Evolutionary conservation across 2,797 vertebrate genomes (phyloP), one percentile per base, ranked within the genome.

Genomic region (Anguilla obscura): DNA sequence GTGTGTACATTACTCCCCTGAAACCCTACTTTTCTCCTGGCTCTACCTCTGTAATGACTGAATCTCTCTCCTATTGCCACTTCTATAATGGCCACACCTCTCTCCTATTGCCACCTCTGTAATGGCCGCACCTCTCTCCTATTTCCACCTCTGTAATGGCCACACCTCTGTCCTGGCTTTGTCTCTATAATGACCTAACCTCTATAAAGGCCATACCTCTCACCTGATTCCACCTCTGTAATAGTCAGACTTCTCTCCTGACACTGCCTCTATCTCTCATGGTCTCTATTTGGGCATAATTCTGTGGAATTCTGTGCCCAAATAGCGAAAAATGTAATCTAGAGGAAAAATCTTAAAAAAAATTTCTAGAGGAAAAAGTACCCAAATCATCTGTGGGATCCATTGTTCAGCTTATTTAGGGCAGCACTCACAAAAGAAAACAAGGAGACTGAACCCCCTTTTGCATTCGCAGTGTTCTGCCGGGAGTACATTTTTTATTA

Each of bases 391-490:
- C 33, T 91, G 84, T 80, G 88, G 40, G 86, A 90, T 86, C 89
- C 90, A 85, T 90, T 92, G 87, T 88, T 89, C 90, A 89, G 84
- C 84, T 90, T 90, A 86, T 80, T 89, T 89, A 90, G 54, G 82
- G 89, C 91, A 92, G 90, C 74, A 85, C 90, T 86, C 83, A 89
- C 36, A 88, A 88, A 63, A 36, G 10, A n/a, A 85, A 88, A 71
- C 83, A 50, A 84, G 79, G 79, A 52, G 48, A 45, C 27, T 71
- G 69, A 66, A 69, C 58, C 33, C 33, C 36, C 24, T 76, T 33
- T 71, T 12, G 33, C 36, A 40, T 30, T 10, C 14, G 69, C 69
- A 74, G 36, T 76, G 88, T 88, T 91, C 86, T 90, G 82, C 90
- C 66, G 86, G 24, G 89, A 90, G 89, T 88, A 85, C 24, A 24